Evolutionary conservation across 2,797 vertebrate genomes (phyloP), one percentile per base, ranked within the genome.

Genomic region (Poeciliopsis infans): DNA sequence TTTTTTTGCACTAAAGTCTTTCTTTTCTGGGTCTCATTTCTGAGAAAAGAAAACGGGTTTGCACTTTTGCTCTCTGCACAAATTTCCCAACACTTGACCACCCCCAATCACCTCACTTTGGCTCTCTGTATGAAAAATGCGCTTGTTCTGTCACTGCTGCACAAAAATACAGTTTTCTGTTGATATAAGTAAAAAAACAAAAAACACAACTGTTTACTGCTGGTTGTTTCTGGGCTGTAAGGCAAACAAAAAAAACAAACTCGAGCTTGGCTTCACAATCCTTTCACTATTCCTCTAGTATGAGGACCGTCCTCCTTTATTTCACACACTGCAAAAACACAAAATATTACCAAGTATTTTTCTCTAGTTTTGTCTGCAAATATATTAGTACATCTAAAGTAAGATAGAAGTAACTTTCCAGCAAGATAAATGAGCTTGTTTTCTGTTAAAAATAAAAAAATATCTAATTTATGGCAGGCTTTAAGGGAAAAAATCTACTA

Each of bases 31-130:
- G 80, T 83, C 36, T 86, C 7, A 20, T 79, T 85, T 79, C 36
- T 75, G 8, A 51, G 47, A 20, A 77, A 49, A 66, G 2, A 33
- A 15, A 57, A 57, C 7, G 45, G n/a, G 43, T 36, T 57, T 76
- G 49, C 74, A 80, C 75, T 84, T 77, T 87, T 92, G 89, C 89
- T 89, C 92, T 93, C 93, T 93, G 91, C 90, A 91, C 79, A 89
- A 88, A 87, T 85, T 82, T 88, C 73, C 79, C 75, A 68, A 66
- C 74, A 77, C 70, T 74, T 33, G 53, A 28, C 64, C 86, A 88
- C 85, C 87, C 88, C 84, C 83, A 81, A 68, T 79, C 85, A 80
- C 79, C 53, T 81, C 72, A 79, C 79, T 28, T 76, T 81, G 74
- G 83, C 80, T 80, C 70, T 20, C 78, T 76, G 36, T 23, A 23